Percentiles rank a stretch among this genome's conserved stretches.
Evolutionary conservation across 2,113 vertebrate genomes (phyloP).

Genomic region (Orientallactaga bullata): DNA sequence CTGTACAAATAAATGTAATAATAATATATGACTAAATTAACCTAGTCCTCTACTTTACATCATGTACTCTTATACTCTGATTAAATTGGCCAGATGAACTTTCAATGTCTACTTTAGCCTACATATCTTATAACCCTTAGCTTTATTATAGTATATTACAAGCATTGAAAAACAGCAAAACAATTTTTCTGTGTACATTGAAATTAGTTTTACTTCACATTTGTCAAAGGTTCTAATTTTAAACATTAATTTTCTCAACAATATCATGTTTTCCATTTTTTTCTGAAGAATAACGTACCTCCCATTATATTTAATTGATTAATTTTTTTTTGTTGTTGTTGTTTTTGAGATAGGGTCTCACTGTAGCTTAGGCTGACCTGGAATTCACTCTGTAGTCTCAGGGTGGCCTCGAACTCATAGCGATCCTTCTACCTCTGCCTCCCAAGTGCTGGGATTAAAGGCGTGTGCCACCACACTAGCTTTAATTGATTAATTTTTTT

Average conservation of each 20-base stretch:
- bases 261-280: not conserved
- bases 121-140: not conserved
- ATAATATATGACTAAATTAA: constrained; percentile 3
- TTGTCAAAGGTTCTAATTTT: constrained; percentile 7
- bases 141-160: not conserved
- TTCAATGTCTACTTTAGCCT: not conserved
- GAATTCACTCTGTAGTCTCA: too few species aligned
- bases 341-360: too few species aligned
- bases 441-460: too few species aligned
- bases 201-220: constrained; percentile 25
- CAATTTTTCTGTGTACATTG: constrained; percentile 3
- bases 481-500: too few species aligned
- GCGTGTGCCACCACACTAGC: too few species aligned
- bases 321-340: too few species aligned
- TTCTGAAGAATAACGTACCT: not conserved
- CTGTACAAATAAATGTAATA: not conserved
- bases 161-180: constrained; percentile 20
- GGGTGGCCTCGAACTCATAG: too few species aligned
- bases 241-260: not conserved
- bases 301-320: too few species aligned
- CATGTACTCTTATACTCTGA: not conserved
- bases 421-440: too few species aligned
- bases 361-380: too few species aligned
- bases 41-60: not conserved
- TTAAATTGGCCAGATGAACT: constrained; percentile 24